Evolutionary conservation across 2,113 vertebrate species (phyloP), one percentile per base, ranked within the genome.

Genomic region (Theropithecus gelada): DNA sequence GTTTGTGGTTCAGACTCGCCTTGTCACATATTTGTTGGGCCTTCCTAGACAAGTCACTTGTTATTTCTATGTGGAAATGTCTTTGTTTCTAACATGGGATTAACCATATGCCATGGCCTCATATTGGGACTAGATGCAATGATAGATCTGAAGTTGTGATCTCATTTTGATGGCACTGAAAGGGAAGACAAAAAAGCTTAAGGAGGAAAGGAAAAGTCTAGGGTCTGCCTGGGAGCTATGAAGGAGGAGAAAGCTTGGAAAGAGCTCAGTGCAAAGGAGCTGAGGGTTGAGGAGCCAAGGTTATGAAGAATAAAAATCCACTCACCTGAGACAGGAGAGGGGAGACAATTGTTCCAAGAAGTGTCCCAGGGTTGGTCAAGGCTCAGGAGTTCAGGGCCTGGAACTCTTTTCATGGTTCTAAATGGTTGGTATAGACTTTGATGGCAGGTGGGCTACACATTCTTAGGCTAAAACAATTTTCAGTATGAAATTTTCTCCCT

Each of bases 1-100:
- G 32, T 6, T 3, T 35, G 13, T 50, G 23, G 13, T 84, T 93
- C 90, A 40, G 45, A 79, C 40, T 66, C 40, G 35, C 50, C 43
- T 72, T 55, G 35, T 35, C n/a, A 79, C 48, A 12, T 95, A 9
- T 43, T 84, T 81, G 48, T 55, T 45, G 17, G n/a, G 18, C 6
- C 52, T 68, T 55, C 17, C 59, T 78, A 35, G 30, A 9, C 22
- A 87, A 89, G 78, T 80, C 70, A 79, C 17, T 64, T 43, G 61
- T 72, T 76, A 45, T 64, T 90, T 90, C 48, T 90, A 6, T 35
- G 38, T 43, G 80, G 88, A 48, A 22, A 68, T 73, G 35, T 90
- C 57, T 90, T 93, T 23, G 22, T 82, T 92, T 95, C 59, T 92
- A 90, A 96, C 93, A 84, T 84, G 73, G 9, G 20, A 82, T 61